Evolutionary conservation across 2,888 invertebrate species (phyloP).

Genomic region (Eurois occulta): DNA sequence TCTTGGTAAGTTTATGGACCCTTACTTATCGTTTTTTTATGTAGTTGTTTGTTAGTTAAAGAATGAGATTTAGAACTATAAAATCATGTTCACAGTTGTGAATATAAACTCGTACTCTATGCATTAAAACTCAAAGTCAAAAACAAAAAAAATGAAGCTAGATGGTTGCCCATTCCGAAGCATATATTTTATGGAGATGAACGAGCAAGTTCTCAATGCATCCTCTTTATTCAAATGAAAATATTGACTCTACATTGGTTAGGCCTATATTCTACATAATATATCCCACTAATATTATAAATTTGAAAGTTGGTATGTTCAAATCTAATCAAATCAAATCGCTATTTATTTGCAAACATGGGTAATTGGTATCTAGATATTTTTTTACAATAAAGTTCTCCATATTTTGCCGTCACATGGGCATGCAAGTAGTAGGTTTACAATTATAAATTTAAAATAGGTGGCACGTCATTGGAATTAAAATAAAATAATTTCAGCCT

Average conservation of each 20-base stretch:
- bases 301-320: neutral
- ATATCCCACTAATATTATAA: neutral
- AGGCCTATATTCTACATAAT: neutral
- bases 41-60: neutral
- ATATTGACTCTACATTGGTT: neutral
- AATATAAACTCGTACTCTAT: neutral
- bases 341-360: too few relatives aligned
- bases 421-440: too few relatives aligned
- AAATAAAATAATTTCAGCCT: too few relatives aligned
- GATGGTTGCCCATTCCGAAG: neutral
- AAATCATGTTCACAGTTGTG: neutral
- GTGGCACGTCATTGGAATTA: too few relatives aligned
- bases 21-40: neutral
- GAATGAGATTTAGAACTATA: neutral
- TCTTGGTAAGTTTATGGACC: conserved; percentile 30
- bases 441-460: too few relatives aligned
- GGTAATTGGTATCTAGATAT: too few relatives aligned
- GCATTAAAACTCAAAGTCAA: neutral
- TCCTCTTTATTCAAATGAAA: neutral
- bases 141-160: neutral
- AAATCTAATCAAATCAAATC: too few relatives aligned
- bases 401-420: too few relatives aligned
- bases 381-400: too few relatives aligned
- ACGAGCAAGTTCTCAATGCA: neutral
- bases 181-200: neutral